Percentiles rank a stretch among this genome's conserved stretches.
These are phyloP conservation scores for Monochamus alternatus DNA, from an alignment of 2,888 invertebrate genomes.

Conservation along the genomic window DNA sequence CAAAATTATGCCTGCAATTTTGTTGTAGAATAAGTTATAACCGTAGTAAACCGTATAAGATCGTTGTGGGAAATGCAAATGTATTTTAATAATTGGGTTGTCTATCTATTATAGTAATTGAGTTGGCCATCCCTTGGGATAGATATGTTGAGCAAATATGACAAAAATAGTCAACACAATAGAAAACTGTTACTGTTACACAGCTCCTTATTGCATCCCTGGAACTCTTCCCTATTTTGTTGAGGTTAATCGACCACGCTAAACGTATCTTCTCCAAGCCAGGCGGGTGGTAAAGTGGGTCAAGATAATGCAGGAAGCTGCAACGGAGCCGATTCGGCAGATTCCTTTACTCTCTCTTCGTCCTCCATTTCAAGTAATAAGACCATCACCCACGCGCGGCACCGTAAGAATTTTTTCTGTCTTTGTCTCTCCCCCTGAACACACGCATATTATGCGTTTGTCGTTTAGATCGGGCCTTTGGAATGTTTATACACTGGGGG, in stretches of 20 bases:
- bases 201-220: neutral
- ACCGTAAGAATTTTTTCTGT: neutral
- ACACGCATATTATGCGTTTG: conserved; percentile 3
- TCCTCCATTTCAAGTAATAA: neutral
- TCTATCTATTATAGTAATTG: too few relatives aligned
- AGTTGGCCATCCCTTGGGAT: too few relatives aligned
- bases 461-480: conserved; percentile 17
- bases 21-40: too few relatives aligned
- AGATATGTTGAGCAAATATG: too few relatives aligned
- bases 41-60: too few relatives aligned
- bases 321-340: neutral
- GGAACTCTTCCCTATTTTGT: neutral
- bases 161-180: too few relatives aligned
- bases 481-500: neutral
- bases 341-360: neutral
- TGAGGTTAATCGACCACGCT: conserved; percentile 5
- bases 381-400: conserved; percentile 11
- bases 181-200: neutral
- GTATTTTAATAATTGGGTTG: too few relatives aligned
- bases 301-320: conserved; percentile 29
- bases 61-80: too few relatives aligned
- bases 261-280: neutral
- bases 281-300: conserved; percentile 10
- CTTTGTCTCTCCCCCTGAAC: neutral
- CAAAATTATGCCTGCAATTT: too few relatives aligned